Percentiles rank a stretch among this genome's conserved stretches.
Evolutionary conservation across 2,797 vertebrate genomes (phyloP).

Genomic region (Saxicola maurus): DNA sequence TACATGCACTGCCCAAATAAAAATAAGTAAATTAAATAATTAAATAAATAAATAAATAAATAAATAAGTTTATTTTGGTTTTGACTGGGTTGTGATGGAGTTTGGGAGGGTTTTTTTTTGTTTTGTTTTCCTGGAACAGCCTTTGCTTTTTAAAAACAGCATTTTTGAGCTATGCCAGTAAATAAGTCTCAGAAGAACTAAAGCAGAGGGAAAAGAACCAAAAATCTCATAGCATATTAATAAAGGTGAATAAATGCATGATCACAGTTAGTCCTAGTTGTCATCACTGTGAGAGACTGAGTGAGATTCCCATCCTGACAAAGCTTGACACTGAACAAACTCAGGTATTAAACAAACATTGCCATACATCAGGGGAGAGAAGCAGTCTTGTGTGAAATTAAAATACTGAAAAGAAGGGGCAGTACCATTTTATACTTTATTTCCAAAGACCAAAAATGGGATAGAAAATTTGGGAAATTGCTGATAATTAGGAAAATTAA

Average conservation of each 20-base stretch:
- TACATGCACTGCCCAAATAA: background rate
- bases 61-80: background rate
- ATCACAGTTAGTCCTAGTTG: background rate
- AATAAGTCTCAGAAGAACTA: background rate
- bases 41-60: background rate
- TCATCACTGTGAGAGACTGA: background rate
- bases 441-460: background rate
- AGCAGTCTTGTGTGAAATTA: background rate
- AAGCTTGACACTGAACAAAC: background rate
- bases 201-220: background rate
- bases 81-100: accelerated
- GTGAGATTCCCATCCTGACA: background rate
- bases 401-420: background rate
- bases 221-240: background rate
- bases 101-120: background rate
- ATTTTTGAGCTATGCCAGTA: background rate
- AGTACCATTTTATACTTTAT: background rate
- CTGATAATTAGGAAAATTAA: background rate
- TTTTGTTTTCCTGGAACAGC: background rate
- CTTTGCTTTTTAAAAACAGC: background rate
- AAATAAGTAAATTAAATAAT: background rate
- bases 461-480: background rate
- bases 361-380: background rate
- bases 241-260: background rate
- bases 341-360: background rate